Base-by-base conservation (phyloP, 2,113 vertebrate species). In the Peromyscus californicus region DNA sequence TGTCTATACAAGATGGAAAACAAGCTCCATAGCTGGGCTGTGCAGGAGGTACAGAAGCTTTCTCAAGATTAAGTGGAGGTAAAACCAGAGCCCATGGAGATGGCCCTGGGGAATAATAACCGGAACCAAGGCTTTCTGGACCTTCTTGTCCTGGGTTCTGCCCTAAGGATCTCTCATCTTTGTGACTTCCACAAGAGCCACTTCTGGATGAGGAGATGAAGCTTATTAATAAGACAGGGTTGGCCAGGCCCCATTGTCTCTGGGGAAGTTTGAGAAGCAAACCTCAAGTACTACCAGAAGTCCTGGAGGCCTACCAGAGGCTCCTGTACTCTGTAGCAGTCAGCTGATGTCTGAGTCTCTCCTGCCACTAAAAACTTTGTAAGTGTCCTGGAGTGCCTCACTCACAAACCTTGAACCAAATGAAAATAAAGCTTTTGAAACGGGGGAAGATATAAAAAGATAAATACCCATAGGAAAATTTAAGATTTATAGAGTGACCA, bases 1-100 rank as follows among this genome's bases (percentile, higher is more conserved):
- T 99, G 98, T 74, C 98, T 99, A 67, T 89, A 99, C 91, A 97
- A 98, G 84, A 98, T 99, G 96, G 99, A 99, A 97, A 99, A 99
- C 98, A 98, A 98, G 10, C 98, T 99, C 4, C 99, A 99, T 4
- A 99, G 99, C 10, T 98, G 59, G 16, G 45, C 48, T 51, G 29
- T 99, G 31, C 99, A 99, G 97, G 99, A 99, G 33, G 2, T 99
- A 61, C 99, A 98, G 98, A 98, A 98, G 65, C 98, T 98, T 11
- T 94, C 98, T 54, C 87, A 96, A 4, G 98, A 98, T 42, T 26
- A 98, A 98, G 48, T 98, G 98, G 97, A n/a, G 93, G 93, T 26
- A 97, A 91, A 69, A 98, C 26, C 65, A 86, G 87, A 92, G 0
- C 94, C 97, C 79, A 98, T 98, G 97, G 88, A 98, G 72, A 94